Percentiles rank a stretch among this genome's conserved stretches.
phyloP scores from a whole-genome alignment of 2,113 vertebrate species.

The Poeciliopsis retropinna region DNA sequence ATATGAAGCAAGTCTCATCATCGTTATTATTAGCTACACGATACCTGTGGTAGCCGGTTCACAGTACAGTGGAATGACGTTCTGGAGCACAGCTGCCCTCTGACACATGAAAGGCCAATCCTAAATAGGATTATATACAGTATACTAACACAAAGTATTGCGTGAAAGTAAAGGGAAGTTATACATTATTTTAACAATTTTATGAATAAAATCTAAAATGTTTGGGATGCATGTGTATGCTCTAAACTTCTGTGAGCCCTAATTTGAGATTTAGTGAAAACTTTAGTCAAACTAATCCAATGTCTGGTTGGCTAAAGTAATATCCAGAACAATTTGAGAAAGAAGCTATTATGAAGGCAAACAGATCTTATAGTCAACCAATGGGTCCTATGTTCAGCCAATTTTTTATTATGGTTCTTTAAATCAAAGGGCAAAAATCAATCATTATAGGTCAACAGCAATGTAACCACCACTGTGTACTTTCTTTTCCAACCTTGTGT shows the following conservation, averaged over 20 bases:
- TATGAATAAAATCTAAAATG: no score
- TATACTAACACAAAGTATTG: no score
- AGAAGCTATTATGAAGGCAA: not conserved
- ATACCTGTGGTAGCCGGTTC: not conserved
- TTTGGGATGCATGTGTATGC: no score
- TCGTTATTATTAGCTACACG: no score
- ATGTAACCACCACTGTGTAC: not conserved
- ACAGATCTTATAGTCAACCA: not conserved
- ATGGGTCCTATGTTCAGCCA: not conserved
- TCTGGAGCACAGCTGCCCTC: not conserved
- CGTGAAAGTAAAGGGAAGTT: no score
- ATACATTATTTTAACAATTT: no score
- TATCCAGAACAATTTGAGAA: not conserved
- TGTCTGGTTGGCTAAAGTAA: no score
- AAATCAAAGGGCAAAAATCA: slow-evolving; percentile 22
- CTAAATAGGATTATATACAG: no score
- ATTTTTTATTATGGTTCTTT: not conserved
- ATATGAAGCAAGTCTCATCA: not conserved
- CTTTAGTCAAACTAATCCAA: no score
- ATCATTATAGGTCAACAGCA: slow-evolving; percentile 14
- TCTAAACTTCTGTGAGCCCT: no score
- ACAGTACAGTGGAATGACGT: not conserved
- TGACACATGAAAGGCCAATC: not conserved
- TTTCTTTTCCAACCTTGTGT: not conserved
- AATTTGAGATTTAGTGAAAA: no score